These are phyloP conservation scores for Numenius arquata DNA, from an alignment of 2,113 vertebrate genomes.

Conservation along the genomic window DNA sequence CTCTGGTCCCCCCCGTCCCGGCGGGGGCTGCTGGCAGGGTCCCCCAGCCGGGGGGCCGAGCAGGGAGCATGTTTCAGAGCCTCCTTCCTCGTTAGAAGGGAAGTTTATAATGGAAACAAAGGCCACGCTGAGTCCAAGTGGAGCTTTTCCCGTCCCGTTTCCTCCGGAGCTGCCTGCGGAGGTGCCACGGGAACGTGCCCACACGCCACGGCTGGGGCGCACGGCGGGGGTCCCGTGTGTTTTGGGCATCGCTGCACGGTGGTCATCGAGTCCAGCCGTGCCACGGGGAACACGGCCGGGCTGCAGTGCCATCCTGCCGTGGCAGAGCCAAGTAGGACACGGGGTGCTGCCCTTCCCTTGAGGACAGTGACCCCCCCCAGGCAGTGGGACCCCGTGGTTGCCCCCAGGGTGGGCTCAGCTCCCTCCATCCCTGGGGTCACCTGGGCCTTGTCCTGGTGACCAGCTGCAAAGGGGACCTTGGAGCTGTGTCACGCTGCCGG, in stretches of 20 bases:
- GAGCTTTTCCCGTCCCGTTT: not conserved
- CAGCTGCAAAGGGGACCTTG: too few relatives aligned
- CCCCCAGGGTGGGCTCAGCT: not conserved
- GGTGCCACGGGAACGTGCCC: not conserved
- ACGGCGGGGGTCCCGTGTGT: accelerated
- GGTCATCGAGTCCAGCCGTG: accelerated
- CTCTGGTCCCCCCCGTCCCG: not conserved
- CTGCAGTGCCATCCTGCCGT: accelerated
- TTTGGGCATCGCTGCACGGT: accelerated
- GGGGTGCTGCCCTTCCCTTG: not conserved
- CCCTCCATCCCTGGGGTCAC: not conserved
- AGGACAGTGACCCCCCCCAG: not conserved
- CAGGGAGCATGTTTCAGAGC: not conserved
- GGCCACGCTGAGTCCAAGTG: not conserved
- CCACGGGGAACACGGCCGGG: accelerated
- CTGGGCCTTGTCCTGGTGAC: not conserved
- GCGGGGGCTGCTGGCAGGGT: not conserved
- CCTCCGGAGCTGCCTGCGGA: not conserved
- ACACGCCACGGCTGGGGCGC: not conserved
- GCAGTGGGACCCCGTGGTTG: not conserved
- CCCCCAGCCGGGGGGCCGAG: accelerated
- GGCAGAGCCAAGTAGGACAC: accelerated
- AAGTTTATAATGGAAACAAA: constrained; percentile 45
- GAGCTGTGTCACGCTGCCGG: accelerated
- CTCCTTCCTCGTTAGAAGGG: not conserved